Evolutionary conservation across 2,888 invertebrate species (phyloP).

Genomic region (Nemurella pictetii): DNA sequence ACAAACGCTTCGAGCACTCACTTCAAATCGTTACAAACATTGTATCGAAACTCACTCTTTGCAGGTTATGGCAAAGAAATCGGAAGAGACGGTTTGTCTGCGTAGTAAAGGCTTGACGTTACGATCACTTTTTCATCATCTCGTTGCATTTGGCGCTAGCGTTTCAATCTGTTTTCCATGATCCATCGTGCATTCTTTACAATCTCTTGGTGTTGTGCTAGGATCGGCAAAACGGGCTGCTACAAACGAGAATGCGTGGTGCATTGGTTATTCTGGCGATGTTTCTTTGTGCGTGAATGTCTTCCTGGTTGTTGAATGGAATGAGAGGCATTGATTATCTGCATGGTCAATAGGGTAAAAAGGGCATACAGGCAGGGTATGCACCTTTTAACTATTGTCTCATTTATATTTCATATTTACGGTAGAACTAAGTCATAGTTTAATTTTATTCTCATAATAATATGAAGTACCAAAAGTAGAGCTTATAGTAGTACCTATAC

Average conservation of each 20-base stretch:
- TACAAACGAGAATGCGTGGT: too few species aligned
- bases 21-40: too few species aligned
- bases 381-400: background rate
- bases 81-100: too few species aligned
- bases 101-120: background rate
- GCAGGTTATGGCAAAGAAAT: too few species aligned
- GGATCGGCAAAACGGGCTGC: background rate
- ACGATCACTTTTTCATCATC: background rate
- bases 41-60: too few species aligned
- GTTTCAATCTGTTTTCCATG: background rate
- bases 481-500: background rate
- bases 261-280: too few species aligned
- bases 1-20: too few species aligned
- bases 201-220: background rate
- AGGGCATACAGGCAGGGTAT: background rate
- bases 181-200: background rate
- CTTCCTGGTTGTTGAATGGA: background rate
- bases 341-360: background rate
- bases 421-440: conserved; percentile 2
- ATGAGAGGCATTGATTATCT: background rate
- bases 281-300: background rate
- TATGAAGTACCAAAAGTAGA: background rate
- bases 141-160: background rate
- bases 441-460: background rate
- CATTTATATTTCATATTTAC: background rate